These are phyloP conservation scores for Mastomys coucha DNA, from an alignment of 2,113 vertebrate genomes.

Conservation along the genomic window DNA sequence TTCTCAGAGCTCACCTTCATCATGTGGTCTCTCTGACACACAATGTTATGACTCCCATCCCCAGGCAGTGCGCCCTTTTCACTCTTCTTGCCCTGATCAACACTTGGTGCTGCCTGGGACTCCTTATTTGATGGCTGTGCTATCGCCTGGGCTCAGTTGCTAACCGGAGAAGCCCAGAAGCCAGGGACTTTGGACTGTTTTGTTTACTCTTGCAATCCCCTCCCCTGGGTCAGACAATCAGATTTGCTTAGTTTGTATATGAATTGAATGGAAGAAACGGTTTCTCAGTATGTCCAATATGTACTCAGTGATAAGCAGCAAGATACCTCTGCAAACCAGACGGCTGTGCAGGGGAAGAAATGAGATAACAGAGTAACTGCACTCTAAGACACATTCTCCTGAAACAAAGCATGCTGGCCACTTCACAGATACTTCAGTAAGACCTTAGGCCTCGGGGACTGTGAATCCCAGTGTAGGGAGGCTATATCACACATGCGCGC, in stretches of 20 bases:
- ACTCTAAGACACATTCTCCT: not conserved
- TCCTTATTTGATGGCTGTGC: not conserved
- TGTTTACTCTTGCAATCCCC: not conserved
- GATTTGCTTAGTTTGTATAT: not conserved
- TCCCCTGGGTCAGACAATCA: not conserved
- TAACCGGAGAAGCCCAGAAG: not conserved
- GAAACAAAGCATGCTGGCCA: not conserved
- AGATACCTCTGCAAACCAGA: not conserved
- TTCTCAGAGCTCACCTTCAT: not conserved
- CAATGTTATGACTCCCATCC: not conserved
- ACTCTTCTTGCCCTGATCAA: not conserved
- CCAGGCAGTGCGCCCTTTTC: not conserved
- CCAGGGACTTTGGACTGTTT: not conserved
- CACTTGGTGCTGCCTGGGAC: not conserved
- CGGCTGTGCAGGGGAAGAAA: not conserved
- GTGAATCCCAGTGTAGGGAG: not conserved
- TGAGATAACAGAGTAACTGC: not conserved
- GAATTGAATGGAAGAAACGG: not conserved
- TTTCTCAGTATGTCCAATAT: not conserved
- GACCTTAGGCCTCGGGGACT: not conserved
- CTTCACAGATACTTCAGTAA: not conserved
- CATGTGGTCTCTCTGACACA: not conserved
- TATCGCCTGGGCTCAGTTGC: not conserved
- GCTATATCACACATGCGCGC: not conserved
- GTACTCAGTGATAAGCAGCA: not conserved